Percentiles rank a stretch among this genome's conserved stretches.
Conservation (phyloP, 2,113 vertebrate species). For the Poeciliopsis occidentalis region DNA sequence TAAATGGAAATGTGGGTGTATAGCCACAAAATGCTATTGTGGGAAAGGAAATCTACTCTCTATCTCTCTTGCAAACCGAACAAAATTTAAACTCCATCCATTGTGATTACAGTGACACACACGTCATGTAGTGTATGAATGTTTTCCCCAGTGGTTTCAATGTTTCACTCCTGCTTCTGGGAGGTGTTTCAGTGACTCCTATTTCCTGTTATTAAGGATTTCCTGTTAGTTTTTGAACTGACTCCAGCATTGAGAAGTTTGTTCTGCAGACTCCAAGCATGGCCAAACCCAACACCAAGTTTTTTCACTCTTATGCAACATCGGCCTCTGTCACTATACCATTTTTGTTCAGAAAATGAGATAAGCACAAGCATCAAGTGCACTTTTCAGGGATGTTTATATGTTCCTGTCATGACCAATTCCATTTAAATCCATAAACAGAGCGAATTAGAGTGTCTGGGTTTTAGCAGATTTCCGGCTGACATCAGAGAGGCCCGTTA, state of each 20-base stretch:
- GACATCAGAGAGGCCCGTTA: slow-evolving; percentile 37
- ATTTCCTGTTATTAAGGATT: slow-evolving; percentile 64
- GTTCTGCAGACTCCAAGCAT: slow-evolving; percentile 16
- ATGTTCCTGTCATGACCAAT: slow-evolving; percentile 37
- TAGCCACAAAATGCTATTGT: slow-evolving; percentile 1
- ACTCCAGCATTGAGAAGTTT: slow-evolving; percentile 55
- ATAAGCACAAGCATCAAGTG: slow-evolving; percentile 28
- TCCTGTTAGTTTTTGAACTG: slow-evolving; percentile 65
- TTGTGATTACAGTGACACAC: slow-evolving; percentile 36
- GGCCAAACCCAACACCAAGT: slow-evolving; percentile 9
- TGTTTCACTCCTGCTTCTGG: slow-evolving; percentile 45
- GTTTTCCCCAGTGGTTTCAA: slow-evolving; percentile 33
- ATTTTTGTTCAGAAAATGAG: slow-evolving; percentile 5
- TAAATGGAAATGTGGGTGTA: not conserved
- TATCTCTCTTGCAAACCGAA: slow-evolving; percentile 35
- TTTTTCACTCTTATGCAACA: slow-evolving; percentile 13
- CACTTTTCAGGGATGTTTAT: slow-evolving; percentile 57
- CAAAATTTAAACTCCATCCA: slow-evolving; percentile 29
- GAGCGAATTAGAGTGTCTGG: not conserved
- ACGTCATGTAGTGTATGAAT: slow-evolving; percentile 21
- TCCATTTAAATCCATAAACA: slow-evolving; percentile 44
- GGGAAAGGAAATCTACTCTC: slow-evolving; percentile 21
- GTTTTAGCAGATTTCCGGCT: slow-evolving; percentile 14
- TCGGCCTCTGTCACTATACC: slow-evolving; percentile 24
- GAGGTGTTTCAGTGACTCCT: slow-evolving; percentile 61